phyloP scores from a whole-genome alignment of 2,113 vertebrate genomes.

The Sebastes fasciatus region DNA sequence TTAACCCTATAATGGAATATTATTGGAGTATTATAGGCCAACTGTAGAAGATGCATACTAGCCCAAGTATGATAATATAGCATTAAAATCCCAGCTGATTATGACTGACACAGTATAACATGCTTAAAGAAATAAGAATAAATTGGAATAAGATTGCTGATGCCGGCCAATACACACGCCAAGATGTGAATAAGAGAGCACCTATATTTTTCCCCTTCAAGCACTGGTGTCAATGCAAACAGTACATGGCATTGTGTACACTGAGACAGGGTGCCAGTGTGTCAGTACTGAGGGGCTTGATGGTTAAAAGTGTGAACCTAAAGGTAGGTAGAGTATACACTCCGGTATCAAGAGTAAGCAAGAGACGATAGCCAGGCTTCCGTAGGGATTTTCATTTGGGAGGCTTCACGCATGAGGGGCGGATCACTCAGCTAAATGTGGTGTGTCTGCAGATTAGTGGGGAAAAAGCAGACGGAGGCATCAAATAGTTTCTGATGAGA shows the following conservation, averaged over 20 bases:
- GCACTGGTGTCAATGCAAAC: conserved; percentile 23
- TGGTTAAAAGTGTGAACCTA: conserved; percentile 5
- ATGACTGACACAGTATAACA: no score
- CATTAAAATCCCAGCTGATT: no score
- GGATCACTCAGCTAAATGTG: conserved; percentile 37
- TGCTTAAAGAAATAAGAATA: no score
- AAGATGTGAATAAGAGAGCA: no score
- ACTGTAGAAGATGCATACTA: no score
- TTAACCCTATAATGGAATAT: no score
- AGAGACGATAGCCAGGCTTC: not conserved
- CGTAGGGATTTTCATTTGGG: conserved; percentile 46
- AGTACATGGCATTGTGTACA: conserved; percentile 15
- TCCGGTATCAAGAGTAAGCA: conserved; percentile 1
- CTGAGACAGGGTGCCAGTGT: not conserved
- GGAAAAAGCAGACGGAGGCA: conserved; percentile 33
- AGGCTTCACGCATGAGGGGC: conserved; percentile 40
- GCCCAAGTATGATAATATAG: no score
- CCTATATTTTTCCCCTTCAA: no score
- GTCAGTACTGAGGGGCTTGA: not conserved
- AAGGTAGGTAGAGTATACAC: not conserved
- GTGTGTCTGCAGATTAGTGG: conserved; percentile 48
- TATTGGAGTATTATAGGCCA: no score
- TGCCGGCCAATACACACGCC: no score
- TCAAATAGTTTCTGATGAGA: conserved; percentile 37
- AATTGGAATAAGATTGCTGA: no score